Conservation (phyloP, 2,888 invertebrate species). For the Onthophagus sagittarius region DNA sequence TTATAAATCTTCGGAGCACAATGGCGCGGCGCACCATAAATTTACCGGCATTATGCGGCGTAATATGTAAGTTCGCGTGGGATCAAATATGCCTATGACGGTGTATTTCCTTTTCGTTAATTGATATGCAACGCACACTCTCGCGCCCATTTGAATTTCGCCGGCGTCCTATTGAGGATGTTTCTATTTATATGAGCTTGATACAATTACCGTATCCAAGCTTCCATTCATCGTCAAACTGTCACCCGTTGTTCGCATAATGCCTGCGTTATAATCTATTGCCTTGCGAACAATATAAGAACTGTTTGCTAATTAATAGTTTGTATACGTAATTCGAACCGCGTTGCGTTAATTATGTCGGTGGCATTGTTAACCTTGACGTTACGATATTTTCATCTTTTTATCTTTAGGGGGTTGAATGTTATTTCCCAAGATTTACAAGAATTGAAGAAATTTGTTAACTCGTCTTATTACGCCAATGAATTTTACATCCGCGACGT, state of each 20-base stretch:
- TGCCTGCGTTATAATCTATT: neutral
- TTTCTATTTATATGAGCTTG: slow-evolving; percentile 3
- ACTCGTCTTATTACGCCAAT: slow-evolving; percentile 73
- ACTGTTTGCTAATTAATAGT: slow-evolving; percentile 3
- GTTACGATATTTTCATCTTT: neutral
- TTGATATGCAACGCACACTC: slow-evolving; percentile 2
- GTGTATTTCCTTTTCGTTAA: slow-evolving; percentile 1
- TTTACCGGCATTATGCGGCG: slow-evolving; percentile 10
- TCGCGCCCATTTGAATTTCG: neutral
- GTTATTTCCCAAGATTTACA: slow-evolving; percentile 71
- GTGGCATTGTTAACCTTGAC: neutral
- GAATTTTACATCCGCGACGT: slow-evolving; percentile 82
- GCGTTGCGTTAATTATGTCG: neutral
- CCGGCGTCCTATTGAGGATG: neutral
- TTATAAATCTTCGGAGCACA: slow-evolving; percentile 16
- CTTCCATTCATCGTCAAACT: slow-evolving; percentile 1
- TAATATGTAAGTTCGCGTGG: slow-evolving; percentile 15
- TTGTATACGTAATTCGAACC: neutral
- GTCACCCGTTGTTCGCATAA: neutral
- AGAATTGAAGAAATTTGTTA: slow-evolving; percentile 65
- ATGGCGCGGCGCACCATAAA: slow-evolving; percentile 13
- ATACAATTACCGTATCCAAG: slow-evolving; percentile 5
- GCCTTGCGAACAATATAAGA: slow-evolving; percentile 7
- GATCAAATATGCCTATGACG: slow-evolving; percentile 13
- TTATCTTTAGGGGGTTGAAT: slow-evolving; percentile 62